Evolutionary conservation across 2,888 invertebrate genomes (phyloP).

Genomic region (Mimas tiliae): DNA sequence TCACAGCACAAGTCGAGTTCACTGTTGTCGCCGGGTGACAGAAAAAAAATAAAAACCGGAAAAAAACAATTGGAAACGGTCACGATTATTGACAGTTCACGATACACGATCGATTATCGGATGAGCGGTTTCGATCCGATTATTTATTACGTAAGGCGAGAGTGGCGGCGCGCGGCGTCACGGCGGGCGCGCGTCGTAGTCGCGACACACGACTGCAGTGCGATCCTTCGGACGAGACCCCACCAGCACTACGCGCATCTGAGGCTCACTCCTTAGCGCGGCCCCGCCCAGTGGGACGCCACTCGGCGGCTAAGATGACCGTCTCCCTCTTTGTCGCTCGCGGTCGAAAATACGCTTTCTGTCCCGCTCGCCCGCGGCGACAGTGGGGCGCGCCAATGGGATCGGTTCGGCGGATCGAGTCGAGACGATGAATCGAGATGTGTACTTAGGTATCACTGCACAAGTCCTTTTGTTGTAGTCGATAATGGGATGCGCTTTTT

Average conservation of each 20-base stretch:
- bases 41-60: conserved; percentile 58
- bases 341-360: conserved; percentile 48
- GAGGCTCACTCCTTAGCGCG: conserved; percentile 83
- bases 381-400: conserved; percentile 84
- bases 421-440: conserved; percentile 85
- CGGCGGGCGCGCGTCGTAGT: conserved; percentile 76
- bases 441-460: conserved; percentile 85
- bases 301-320: conserved; percentile 83
- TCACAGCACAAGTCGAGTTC: conserved; percentile 23
- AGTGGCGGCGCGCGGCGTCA: conserved; percentile 57
- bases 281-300: conserved; percentile 87
- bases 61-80: conserved; percentile 13
- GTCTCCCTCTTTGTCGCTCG: conserved; percentile 77
- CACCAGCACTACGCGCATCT: conserved; percentile 87
- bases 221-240: conserved; percentile 85
- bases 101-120: conserved; percentile 80
- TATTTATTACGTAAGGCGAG: conserved; percentile 79
- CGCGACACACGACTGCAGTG: conserved; percentile 85
- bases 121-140: conserved; percentile 70
- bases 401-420: conserved; percentile 82
- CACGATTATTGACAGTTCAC: conserved; percentile 58
- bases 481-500: conserved; percentile 84
- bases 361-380: conserved; percentile 75
- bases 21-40: conserved; percentile 33
- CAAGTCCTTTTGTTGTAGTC: conserved; percentile 84